Conservation (phyloP, 2,888 invertebrate genomes). For the Melinaea marsaeus region DNA sequence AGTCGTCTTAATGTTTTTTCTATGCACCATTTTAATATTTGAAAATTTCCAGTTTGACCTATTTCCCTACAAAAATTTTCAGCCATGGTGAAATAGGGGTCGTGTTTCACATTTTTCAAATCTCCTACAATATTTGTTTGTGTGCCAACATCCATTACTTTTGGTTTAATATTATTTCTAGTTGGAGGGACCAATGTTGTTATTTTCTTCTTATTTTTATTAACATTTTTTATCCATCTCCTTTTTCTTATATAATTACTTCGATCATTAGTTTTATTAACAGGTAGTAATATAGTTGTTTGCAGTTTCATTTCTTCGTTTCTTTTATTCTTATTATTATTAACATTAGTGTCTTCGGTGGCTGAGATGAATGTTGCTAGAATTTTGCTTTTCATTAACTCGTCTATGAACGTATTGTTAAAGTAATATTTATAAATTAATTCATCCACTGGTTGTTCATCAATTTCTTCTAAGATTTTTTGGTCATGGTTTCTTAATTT, state of each 20-base stretch:
- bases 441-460: constrained; percentile 60
- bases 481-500: constrained; percentile 54
- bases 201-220: constrained; percentile 36
- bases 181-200: background rate
- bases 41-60: constrained; percentile 48
- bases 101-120: constrained; percentile 31
- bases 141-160: background rate
- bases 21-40: constrained; percentile 58
- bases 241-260: constrained; percentile 40
- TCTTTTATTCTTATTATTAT: constrained; percentile 50
- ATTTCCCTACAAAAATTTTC: constrained; percentile 61
- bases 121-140: constrained; percentile 17
- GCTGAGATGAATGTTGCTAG: constrained; percentile 43
- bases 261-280: constrained; percentile 38
- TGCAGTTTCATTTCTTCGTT: constrained; percentile 38
- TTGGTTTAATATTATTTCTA: constrained; percentile 17
- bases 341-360: constrained; percentile 16
- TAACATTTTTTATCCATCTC: constrained; percentile 56
- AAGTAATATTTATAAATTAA: constrained; percentile 71
- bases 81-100: constrained; percentile 60
- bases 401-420: constrained; percentile 68
- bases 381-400: constrained; percentile 58
- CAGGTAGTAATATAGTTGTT: constrained; percentile 51
- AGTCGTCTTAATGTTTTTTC: constrained; percentile 62
- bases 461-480: constrained; percentile 62